Percentiles rank a stretch among this genome's conserved stretches.
Conservation (phyloP, 2,113 vertebrate genomes). For the Petaurus breviceps region DNA sequence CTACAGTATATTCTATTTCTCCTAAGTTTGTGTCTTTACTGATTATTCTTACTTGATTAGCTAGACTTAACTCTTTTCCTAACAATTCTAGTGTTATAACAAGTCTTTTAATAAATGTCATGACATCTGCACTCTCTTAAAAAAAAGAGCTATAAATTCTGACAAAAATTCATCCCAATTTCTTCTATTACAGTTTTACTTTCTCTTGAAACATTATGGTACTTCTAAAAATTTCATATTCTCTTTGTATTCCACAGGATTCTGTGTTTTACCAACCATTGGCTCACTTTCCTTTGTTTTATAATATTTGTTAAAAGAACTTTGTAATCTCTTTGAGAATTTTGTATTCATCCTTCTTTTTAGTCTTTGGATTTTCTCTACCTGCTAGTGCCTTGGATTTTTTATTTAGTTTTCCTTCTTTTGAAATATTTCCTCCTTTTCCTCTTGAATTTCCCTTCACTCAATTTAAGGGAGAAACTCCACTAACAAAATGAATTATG, state of each 20-base stretch:
- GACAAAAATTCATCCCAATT: not conserved
- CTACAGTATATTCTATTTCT: constrained; percentile 81
- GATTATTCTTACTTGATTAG: constrained; percentile 82
- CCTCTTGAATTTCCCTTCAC: not conserved
- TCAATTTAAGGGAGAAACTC: not conserved
- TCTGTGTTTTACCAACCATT: not conserved
- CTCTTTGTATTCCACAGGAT: not conserved
- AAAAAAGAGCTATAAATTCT: constrained; percentile 19
- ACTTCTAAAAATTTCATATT: not conserved
- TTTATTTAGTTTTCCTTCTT: not conserved
- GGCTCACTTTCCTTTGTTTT: not conserved
- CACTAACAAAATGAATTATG: not conserved
- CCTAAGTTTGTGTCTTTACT: constrained; percentile 83
- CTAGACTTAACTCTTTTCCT: constrained; percentile 82
- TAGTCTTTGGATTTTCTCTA: not conserved
- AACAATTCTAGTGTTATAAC: constrained; percentile 88
- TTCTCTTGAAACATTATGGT: not conserved
- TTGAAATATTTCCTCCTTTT: not conserved
- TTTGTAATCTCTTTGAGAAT: not conserved
- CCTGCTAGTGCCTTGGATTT: not conserved
- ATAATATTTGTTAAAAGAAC: not conserved
- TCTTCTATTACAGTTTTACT: not conserved
- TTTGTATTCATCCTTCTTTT: not conserved
- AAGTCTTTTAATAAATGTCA: constrained; percentile 91
- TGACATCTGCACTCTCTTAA: constrained; percentile 84